Evolutionary conservation across 2,888 invertebrate species (phyloP).

Genomic region (Sphaeridia pumilis): DNA sequence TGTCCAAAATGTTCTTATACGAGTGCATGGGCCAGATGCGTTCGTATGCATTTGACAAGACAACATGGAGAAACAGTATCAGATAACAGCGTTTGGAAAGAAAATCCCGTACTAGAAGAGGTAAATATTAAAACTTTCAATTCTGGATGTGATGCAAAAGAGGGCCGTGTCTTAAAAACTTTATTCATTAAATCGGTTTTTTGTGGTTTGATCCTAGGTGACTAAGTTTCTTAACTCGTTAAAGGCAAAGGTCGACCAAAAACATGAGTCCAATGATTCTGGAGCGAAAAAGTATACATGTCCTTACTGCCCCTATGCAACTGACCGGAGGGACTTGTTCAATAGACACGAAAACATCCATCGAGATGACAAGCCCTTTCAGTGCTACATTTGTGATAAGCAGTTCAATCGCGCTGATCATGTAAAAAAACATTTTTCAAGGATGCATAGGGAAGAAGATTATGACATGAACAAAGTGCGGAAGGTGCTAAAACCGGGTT

Average conservation of each 20-base stretch:
- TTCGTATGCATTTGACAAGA: slow-evolving; percentile 57
- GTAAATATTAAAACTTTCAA: too few relatives aligned
- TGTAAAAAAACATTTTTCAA: slow-evolving; percentile 82
- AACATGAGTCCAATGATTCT: slow-evolving; percentile 20
- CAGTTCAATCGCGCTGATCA: slow-evolving; percentile 90
- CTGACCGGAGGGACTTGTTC: slow-evolving; percentile 78
- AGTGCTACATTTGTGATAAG: slow-evolving; percentile 83
- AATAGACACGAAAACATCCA: slow-evolving; percentile 89
- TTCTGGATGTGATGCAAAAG: too few relatives aligned
- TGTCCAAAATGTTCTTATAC: slow-evolving; percentile 60
- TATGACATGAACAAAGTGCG: slow-evolving; percentile 75
- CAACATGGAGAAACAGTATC: slow-evolving; percentile 58
- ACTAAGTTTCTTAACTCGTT: slow-evolving; percentile 57
- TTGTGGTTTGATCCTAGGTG: slow-evolving; percentile 37
- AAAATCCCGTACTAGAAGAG: slow-evolving; percentile 62
- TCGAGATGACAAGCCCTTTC: slow-evolving; percentile 84
- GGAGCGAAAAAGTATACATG: slow-evolving; percentile 59
- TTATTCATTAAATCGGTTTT: neutral
- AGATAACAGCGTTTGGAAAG: slow-evolving; percentile 45
- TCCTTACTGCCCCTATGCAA: slow-evolving; percentile 78
- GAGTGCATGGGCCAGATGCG: slow-evolving; percentile 62
- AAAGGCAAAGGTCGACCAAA: slow-evolving; percentile 50
- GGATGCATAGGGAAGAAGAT: slow-evolving; percentile 81
- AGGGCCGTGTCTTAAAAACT: neutral
- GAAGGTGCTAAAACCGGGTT: too few relatives aligned